Percentiles rank a stretch among this genome's conserved stretches.
Conservation (phyloP, 1,140 invertebrate genomes). For the Lucilia sericata region DNA sequence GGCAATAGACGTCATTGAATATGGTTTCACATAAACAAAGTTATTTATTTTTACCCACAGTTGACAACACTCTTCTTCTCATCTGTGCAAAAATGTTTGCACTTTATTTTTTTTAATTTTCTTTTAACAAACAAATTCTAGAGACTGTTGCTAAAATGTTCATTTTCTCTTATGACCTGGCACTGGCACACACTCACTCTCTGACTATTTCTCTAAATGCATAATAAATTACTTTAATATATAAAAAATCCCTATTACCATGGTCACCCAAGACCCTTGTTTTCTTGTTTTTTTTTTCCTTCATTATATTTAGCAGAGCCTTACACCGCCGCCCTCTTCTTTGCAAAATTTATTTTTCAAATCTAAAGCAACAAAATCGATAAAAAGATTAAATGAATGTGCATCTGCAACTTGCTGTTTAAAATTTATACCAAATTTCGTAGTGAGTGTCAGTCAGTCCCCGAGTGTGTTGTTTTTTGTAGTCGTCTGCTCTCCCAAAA, state of each 20-base stretch:
- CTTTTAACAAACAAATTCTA: background rate
- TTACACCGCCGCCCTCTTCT: slow-evolving; percentile 6
- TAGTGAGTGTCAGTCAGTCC: no score
- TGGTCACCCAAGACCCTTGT: slow-evolving; percentile 20
- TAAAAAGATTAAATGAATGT: background rate
- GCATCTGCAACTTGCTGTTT: background rate
- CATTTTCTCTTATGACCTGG: no score
- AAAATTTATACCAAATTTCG: background rate
- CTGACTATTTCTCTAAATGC: background rate
- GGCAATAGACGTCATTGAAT: no score
- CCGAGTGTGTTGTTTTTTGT: background rate
- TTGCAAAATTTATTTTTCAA: background rate
- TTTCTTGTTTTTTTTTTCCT: background rate
- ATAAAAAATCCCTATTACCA: background rate
- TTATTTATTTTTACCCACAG: no score
- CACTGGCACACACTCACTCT: background rate
- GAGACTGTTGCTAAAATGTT: slow-evolving; percentile 29
- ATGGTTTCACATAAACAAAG: no score
- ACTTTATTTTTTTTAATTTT: background rate
- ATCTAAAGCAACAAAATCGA: background rate
- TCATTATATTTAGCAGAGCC: background rate
- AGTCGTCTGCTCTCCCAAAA: background rate
- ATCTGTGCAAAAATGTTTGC: background rate
- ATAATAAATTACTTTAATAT: background rate
- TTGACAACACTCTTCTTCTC: background rate